phyloP scores from a whole-genome alignment of 2,797 vertebrate species.

The Catamblyrhynchus diadema region DNA sequence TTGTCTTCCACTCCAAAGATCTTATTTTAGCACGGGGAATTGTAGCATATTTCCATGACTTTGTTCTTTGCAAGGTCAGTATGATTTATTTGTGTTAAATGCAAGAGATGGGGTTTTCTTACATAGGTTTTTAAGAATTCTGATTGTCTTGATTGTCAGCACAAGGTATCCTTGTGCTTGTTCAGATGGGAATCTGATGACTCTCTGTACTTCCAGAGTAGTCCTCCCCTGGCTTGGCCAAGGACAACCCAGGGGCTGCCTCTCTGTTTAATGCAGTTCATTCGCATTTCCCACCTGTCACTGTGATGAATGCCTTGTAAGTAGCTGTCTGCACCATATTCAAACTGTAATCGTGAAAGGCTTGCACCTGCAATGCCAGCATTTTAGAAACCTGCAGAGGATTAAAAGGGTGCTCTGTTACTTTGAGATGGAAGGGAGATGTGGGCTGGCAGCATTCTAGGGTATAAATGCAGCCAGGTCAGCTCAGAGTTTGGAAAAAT shows the following conservation, averaged over 20 bases:
- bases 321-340: background rate
- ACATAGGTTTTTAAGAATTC: background rate
- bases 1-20: background rate
- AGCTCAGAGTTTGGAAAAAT: background rate
- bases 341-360: background rate
- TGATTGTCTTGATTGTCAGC: background rate
- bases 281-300: background rate
- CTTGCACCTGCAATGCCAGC: background rate
- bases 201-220: background rate
- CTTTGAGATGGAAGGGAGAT: background rate
- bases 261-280: background rate
- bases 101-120: background rate
- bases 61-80: background rate
- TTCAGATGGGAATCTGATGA: background rate
- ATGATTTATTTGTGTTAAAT: background rate
- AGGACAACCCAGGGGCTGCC: background rate
- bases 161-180: background rate
- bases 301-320: background rate
- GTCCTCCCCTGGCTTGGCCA: background rate
- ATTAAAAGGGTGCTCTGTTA: background rate
- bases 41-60: background rate
- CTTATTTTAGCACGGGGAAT: background rate
- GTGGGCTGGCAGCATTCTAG: background rate
- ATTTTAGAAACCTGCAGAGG: background rate
- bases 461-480: background rate